Percentiles rank a stretch among this genome's conserved stretches.
phyloP scores from a whole-genome alignment of 2,888 invertebrate species.

The Diarsia dahlii region DNA sequence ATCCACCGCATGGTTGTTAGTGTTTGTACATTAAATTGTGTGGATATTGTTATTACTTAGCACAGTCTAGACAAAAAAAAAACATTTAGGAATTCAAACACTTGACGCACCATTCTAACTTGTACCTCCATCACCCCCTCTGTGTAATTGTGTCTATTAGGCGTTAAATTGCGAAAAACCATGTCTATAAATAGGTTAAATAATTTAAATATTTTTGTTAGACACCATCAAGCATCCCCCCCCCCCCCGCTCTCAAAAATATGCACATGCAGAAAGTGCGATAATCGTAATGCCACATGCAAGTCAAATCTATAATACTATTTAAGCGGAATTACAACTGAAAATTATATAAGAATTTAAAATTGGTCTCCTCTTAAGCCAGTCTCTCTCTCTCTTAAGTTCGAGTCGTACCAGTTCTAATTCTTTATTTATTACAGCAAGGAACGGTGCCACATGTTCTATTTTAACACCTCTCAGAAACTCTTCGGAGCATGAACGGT shows the following conservation, averaged over 20 bases:
- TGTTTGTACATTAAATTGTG: background rate
- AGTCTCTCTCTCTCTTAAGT: no score
- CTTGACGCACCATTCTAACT: background rate
- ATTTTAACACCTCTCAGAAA: slow-evolving; percentile 32
- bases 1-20: background rate
- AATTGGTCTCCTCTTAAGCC: background rate
- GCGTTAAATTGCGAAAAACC: background rate
- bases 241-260: background rate
- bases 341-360: background rate
- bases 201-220: background rate
- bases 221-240: no score
- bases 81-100: background rate
- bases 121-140: no score
- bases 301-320: background rate
- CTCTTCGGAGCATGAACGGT: slow-evolving; percentile 23
- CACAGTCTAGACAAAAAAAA: no score
- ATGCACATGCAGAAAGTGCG: background rate
- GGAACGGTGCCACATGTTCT: slow-evolving; percentile 4
- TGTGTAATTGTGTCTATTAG: background rate
- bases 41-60: background rate
- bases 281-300: background rate
- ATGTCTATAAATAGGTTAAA: background rate
- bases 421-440: background rate
- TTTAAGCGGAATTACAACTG: background rate
- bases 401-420: background rate